Evolutionary conservation across 2,113 vertebrate species (phyloP), one percentile per base, ranked within the genome.

Genomic region (Podarcis muralis): DNA sequence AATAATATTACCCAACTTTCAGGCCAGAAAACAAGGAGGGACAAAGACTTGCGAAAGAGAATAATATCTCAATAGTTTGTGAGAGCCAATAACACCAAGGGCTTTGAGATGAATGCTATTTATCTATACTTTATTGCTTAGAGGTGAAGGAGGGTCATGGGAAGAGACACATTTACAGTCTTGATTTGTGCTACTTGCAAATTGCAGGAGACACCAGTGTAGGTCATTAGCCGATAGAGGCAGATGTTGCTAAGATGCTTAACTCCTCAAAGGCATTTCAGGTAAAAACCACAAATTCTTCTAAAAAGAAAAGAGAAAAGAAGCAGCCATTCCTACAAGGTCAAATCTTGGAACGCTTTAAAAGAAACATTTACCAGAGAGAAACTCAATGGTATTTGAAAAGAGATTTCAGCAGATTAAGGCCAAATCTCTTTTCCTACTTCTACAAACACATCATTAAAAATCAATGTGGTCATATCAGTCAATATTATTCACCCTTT

Each of bases 351-450:
- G 68, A 85, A 81, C 85, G 18, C 89, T 91, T 81, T 80, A 87
- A 62, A 62, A 90, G 72, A n/a, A n/a, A 62, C 25, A 68, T 74
- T 32, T 59, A 89, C 18, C 76, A 87, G 66, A 59, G 90, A 75
- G 83, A 62, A 92, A 87, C 77, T 87, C 86, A 82, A 5, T 3
- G 72, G 87, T 66, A 77, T 23, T 40, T 85, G 1, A 81, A 62
- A 43, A 88, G 81, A 68, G 1, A 85, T 92, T 93, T 88, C 75
- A 91, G 79, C 2, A 90, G 90, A 93, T 92, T 89, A 93, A 93
- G 91, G 81, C 2, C 9, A 87, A 95, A 94, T 82, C 83, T 89
- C 89, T 88, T 92, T 84, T 83, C 69, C 77, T 0, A 0, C 68
- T 86, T 90, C 91, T 88, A 48, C 86, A 92, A 88, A 1, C 27